phyloP scores from a whole-genome alignment of 2,888 invertebrate genomes.

The Catocala sponsa region DNA sequence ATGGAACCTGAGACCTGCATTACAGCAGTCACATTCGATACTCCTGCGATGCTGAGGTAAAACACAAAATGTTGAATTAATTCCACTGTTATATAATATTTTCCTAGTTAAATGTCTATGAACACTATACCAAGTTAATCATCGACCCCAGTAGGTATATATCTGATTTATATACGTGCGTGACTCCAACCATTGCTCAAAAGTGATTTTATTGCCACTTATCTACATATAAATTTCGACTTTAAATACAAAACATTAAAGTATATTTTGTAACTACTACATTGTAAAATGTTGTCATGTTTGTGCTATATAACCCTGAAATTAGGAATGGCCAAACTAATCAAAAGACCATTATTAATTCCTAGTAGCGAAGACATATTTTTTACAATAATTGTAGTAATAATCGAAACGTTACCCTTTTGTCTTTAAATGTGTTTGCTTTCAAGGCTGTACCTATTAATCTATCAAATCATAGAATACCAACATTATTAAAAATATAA shows the following conservation, averaged over 20 bases:
- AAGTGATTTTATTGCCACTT: constrained; percentile 78
- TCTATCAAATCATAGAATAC: too few species aligned
- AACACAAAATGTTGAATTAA: too few species aligned
- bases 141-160: constrained; percentile 69
- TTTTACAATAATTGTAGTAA: constrained; percentile 21
- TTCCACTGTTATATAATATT: too few species aligned
- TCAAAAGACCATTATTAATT: constrained; percentile 77
- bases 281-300: constrained; percentile 74
- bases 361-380: constrained; percentile 56
- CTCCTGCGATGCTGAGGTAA: too few species aligned
- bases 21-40: too few species aligned
- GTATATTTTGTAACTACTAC: constrained; percentile 57
- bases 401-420: too few species aligned
- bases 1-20: too few species aligned
- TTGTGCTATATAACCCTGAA: constrained; percentile 75
- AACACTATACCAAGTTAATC: constrained; percentile 60
- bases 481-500: too few species aligned
- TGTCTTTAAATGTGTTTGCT: too few species aligned
- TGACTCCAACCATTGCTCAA: constrained; percentile 78
- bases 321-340: constrained; percentile 79
- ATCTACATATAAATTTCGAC: constrained; percentile 62
- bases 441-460: too few species aligned
- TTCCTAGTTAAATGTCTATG: constrained; percentile 34
- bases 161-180: constrained; percentile 80
- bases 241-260: constrained; percentile 57